Evolutionary conservation across 2,113 vertebrate genomes (phyloP), one percentile per base, ranked within the genome.

Genomic region (Bagarius yarrelli): DNA sequence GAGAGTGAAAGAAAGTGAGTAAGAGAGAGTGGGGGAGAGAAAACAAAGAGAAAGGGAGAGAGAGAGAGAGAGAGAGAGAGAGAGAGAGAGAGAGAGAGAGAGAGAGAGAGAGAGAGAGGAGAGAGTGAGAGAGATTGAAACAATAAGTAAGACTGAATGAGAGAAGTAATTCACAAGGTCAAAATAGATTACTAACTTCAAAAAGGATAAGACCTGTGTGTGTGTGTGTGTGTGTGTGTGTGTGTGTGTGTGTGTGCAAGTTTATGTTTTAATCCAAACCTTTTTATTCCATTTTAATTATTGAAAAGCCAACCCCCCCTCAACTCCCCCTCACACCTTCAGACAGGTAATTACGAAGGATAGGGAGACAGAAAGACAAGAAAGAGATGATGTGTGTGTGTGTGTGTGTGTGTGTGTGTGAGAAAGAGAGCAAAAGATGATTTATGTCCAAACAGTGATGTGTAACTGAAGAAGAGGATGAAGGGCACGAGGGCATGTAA

Each of bases 1-100:
- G 64, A 86, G 5, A 69, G 19, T 79, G 16, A 84, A 1, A 79
- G 23, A 56, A 73, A 81, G 27, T 73, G 77, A 83, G 1, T 79
- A 18, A 72, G 16, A 75, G 18, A 47, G 56, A 53, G 27, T 1
- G 13, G 30, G 15, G 16, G 15, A 4, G 16, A 64, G 8, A 40
- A n/a, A n/a, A n/a, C n/a, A n/a, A n/a, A n/a, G n/a, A n/a, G n/a
- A n/a, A n/a, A 44, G 59, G 81, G 23, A 70, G 2, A 56, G 76
- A 81, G 27, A 75, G 77, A 83, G 1, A 81, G 23, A 72, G 16
- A 75, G 18, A 47, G 56, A 53, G 27, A 8, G 13, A 61, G 15
- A 30, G 15, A 4, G 16, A 64, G 8, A 40, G 11, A 47, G 44
- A 11, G 44, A 47, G 44, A 47, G 44, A 47, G 44, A 36, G 2